A percentile compares a stretch with the other conserved stretches of the same genome.
These are phyloP conservation scores for Microcebus ravelobensis DNA, from an alignment of 2,113 vertebrate genomes.

Conservation along the genomic window DNA sequence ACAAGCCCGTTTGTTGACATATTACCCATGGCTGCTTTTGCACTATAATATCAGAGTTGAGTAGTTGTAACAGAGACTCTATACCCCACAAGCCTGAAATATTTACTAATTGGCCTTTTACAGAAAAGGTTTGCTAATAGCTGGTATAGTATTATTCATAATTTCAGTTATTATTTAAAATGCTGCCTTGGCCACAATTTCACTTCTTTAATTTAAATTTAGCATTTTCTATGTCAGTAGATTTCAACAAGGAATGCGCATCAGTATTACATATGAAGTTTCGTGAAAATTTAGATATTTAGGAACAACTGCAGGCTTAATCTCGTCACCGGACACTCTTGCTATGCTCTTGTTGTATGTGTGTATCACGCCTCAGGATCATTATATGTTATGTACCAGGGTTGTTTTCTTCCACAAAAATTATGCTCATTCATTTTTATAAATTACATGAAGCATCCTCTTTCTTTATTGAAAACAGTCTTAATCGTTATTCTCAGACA, in stretches of 20 bases:
- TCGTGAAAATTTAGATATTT: background rate
- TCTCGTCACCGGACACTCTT: background rate
- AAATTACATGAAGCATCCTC: background rate
- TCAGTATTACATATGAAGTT: background rate
- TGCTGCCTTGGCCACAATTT: background rate
- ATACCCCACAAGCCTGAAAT: background rate
- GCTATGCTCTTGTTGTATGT: background rate
- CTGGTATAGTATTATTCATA: background rate
- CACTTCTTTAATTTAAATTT: too few relatives aligned
- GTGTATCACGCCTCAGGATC: background rate
- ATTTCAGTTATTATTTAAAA: background rate
- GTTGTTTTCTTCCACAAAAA: background rate
- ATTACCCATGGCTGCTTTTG: background rate
- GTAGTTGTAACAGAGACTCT: background rate
- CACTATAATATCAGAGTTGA: background rate
- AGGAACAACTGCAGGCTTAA: background rate
- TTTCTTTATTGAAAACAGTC: conserved; percentile 18
- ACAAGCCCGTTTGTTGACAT: background rate
- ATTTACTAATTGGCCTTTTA: background rate
- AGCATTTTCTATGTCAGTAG: background rate
- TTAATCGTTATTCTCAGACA: background rate
- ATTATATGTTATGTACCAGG: background rate
- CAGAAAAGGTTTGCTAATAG: background rate
- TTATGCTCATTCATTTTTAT: background rate
- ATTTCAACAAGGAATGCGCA: background rate